phyloP scores from a whole-genome alignment of 2,113 vertebrate genomes.

The Cephalopterus ornatus region DNA sequence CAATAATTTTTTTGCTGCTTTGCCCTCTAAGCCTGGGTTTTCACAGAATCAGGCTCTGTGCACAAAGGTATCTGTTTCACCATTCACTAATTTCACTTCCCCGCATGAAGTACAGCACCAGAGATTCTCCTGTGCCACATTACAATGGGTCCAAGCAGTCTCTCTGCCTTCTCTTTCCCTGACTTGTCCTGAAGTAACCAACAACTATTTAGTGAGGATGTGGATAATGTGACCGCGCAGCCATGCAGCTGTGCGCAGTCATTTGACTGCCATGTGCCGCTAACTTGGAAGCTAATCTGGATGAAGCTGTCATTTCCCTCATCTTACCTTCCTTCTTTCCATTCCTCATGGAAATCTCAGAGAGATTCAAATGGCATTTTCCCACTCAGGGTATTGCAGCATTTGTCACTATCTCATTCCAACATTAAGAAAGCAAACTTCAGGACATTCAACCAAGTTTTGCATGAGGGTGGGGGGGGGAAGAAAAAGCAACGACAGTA shows the following conservation, averaged over 20 bases:
- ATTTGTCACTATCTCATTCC: not conserved
- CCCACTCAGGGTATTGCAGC: not conserved
- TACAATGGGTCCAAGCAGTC: not conserved
- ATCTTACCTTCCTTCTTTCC: not conserved
- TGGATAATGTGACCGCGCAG: not conserved
- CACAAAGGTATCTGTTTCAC: not conserved
- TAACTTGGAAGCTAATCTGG: not conserved
- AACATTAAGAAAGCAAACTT: not conserved
- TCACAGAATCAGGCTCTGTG: not conserved
- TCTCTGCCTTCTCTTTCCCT: not conserved
- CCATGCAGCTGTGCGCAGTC: not conserved
- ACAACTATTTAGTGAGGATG: not conserved
- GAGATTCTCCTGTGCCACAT: fast-evolving
- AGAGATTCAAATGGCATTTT: not conserved
- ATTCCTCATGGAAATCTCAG: not conserved
- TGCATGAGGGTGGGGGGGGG: not conserved
- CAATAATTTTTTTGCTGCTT: not conserved
- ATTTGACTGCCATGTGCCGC: not conserved
- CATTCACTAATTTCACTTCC: not conserved
- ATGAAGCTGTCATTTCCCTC: not conserved
- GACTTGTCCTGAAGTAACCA: not conserved
- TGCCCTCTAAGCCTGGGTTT: not conserved
- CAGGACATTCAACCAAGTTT: not conserved
- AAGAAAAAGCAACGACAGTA: not conserved
- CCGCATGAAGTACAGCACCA: not conserved